Base-by-base conservation (phyloP, 2,113 vertebrate species). In the Coptodon bakossiorum region DNA sequence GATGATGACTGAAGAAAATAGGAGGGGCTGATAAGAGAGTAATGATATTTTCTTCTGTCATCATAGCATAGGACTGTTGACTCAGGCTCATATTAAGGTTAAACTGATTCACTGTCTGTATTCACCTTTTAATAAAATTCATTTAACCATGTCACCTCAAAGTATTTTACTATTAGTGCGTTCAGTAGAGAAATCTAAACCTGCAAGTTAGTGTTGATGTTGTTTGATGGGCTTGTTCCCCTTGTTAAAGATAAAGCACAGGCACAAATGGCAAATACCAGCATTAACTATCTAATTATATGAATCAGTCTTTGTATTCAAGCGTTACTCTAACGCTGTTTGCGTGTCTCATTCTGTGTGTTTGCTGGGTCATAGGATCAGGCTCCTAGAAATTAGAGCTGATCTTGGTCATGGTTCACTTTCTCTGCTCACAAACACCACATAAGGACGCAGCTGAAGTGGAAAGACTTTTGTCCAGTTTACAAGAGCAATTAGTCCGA, bases 361-460 rank as follows among this genome's bases (percentile, higher is more conserved):
- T 3, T 45, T 81, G 82, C 61, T n/a, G 59, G 88, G 92, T 92
- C 88, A 94, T 38, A 82, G 81, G 94, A 94, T 93, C 94, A 57
- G 85, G 36, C 61, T 11, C 17, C 73, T 40, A 43, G 95, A 94
- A 95, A 95, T 92, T 38, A 80, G 92, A 95, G 90, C 91, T 81
- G 66, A 84, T 89, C 71, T 19, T 82, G 83, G 85, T 93, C 90
- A 90, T 16, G 86, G 87, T 88, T 94, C 91, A 95, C 95, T 95
- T 93, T 95, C 94, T 56, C 93, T 81, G 66, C 86, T 89, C 83
- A 87, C 90, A 84, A 89, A 88, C 86, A 40, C 43, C 2, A 87
- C 81, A 83, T 73, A 29, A 17, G 76, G 81, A 81, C 2, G 9
- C 84, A 68, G 82, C 81, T 86, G 78, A 86, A 59, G 54, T 90